A percentile compares a stretch with the other conserved stretches of the same genome.
Evolutionary conservation across 1,140 invertebrate genomes (phyloP).

Genomic region (Meteorus sp.): DNA sequence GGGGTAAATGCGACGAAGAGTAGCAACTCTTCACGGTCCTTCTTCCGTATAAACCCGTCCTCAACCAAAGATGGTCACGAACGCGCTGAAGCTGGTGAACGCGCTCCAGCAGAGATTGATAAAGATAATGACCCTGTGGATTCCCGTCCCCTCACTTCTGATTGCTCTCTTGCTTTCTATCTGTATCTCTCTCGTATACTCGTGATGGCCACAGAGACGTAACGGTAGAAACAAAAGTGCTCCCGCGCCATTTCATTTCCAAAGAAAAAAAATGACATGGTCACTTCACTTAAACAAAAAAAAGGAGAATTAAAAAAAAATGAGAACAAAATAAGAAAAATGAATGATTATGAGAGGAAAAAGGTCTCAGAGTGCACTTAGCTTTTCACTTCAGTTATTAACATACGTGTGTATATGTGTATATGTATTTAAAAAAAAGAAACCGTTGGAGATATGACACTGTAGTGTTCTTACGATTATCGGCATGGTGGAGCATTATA

Average conservation of each 20-base stretch:
- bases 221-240: conserved; percentile 45
- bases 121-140: conserved; percentile 50
- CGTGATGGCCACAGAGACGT: too few relatives aligned
- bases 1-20: too few relatives aligned
- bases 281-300: too few relatives aligned
- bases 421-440: not conserved
- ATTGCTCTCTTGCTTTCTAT: conserved; percentile 30
- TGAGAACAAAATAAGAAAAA: not conserved
- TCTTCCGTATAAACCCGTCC: conserved; percentile 39
- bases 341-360: too few relatives aligned
- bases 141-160: too few relatives aligned
- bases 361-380: conserved; percentile 14
- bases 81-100: conserved; percentile 38
- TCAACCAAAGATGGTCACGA: conserved; percentile 46
- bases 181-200: too few relatives aligned
- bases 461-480: conserved; percentile 11
- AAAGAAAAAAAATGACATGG: not conserved
- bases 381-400: not conserved
- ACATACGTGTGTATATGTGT: too few relatives aligned
- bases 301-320: conserved; percentile 12
- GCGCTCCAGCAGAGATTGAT: conserved; percentile 44
- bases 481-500: not conserved
- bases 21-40: not conserved
- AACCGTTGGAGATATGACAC: conserved; percentile 7
- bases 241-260: conserved; percentile 18